Percentiles rank a stretch among this genome's conserved stretches.
These are phyloP conservation scores for Corbicula japonica DNA, from an alignment of 2,888 invertebrate species.

Conservation along the genomic window DNA sequence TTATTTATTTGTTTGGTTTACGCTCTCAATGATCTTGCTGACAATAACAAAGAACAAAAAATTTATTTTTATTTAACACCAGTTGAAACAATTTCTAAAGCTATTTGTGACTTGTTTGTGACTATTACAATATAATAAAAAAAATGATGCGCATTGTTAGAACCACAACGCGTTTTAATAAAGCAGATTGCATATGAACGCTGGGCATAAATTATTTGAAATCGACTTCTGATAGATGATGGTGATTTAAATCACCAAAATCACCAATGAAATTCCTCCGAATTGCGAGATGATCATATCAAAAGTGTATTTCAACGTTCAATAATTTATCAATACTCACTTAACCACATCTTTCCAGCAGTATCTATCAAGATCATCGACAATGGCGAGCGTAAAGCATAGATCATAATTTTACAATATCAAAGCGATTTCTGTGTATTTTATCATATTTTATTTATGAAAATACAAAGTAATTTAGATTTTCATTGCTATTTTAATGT, in stretches of 20 bases:
- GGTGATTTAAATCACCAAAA: slow-evolving; percentile 15
- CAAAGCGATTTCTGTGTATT: slow-evolving; percentile 43
- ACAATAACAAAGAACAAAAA: too few species aligned
- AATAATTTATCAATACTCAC: slow-evolving; percentile 31
- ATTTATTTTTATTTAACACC: too few species aligned
- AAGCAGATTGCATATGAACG: too few species aligned
- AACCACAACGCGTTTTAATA: too few species aligned
- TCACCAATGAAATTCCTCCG: slow-evolving; percentile 6
- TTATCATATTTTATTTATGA: slow-evolving; percentile 56
- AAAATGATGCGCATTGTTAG: too few species aligned
- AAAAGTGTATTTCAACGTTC: slow-evolving; percentile 17
- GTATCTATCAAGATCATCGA: slow-evolving; percentile 32
- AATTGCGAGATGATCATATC: slow-evolving; percentile 17
- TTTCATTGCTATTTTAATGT: slow-evolving; percentile 51
- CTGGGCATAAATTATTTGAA: slow-evolving; percentile 23
- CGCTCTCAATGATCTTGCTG: too few species aligned
- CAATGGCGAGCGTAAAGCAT: slow-evolving; percentile 38
- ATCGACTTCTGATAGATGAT: slow-evolving; percentile 7
- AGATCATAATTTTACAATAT: slow-evolving; percentile 49
- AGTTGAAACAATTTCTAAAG: too few species aligned
- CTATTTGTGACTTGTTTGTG: too few species aligned
- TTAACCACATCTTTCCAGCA: slow-evolving; percentile 9
- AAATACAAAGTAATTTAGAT: slow-evolving; percentile 55
- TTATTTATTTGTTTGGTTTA: too few species aligned
- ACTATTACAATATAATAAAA: too few species aligned